Conservation (phyloP, 1,140 invertebrate genomes). For the Temnothorax curvispinosus region DNA sequence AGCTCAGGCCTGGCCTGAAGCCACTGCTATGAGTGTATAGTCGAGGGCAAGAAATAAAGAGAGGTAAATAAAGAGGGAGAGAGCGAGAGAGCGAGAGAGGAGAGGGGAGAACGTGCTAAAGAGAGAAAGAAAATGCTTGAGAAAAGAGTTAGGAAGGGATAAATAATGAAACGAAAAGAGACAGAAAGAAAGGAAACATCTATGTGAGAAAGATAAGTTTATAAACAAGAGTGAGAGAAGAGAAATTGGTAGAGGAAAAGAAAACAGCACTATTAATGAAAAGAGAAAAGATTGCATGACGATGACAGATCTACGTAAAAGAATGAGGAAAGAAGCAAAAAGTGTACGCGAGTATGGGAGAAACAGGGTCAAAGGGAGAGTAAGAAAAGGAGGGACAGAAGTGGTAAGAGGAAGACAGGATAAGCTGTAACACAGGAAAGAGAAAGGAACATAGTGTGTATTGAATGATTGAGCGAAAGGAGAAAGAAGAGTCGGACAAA, state of each 20-base stretch:
- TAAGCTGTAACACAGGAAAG: neutral
- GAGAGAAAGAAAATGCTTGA: neutral
- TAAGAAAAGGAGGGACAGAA: neutral
- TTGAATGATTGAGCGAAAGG: neutral
- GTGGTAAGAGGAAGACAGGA: neutral
- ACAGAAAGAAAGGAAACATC: neutral
- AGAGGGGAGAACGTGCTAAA: neutral
- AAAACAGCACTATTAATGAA: neutral
- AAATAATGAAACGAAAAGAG: constrained; percentile 2
- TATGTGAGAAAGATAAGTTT: neutral
- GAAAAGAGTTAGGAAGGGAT: neutral
- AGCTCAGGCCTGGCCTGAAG: constrained; percentile 55
- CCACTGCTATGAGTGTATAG: constrained; percentile 22
- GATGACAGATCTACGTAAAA: neutral
- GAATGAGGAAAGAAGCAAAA: neutral
- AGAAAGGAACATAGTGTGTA: neutral
- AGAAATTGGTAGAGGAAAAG: neutral
- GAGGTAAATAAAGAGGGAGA: constrained; percentile 11
- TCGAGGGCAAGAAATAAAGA: constrained; percentile 24
- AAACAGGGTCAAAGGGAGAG: neutral
- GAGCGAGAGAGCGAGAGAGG: neutral
- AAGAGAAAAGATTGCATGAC: neutral
- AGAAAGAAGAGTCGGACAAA: neutral
- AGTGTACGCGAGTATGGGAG: neutral
- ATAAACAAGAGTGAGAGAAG: neutral